These are phyloP conservation scores for Grammomys dolichurus DNA, from an alignment of 2,113 vertebrate genomes.

Conservation along the genomic window DNA sequence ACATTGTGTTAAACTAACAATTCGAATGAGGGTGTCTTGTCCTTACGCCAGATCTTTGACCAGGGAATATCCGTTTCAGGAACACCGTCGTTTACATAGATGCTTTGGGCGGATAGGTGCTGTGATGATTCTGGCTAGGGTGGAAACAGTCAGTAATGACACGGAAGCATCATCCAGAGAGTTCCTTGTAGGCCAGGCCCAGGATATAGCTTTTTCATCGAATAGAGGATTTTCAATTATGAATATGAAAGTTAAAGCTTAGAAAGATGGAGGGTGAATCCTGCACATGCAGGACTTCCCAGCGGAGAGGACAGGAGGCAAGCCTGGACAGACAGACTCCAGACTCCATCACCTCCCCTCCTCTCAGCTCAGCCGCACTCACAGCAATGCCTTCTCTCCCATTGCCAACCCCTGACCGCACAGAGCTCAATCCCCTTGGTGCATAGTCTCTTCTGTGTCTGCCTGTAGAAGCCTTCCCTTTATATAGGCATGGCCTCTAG, in stretches of 20 bases:
- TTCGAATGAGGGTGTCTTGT: neutral
- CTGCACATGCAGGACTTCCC: too few relatives aligned
- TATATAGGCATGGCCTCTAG: neutral
- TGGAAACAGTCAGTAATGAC: fast-evolving
- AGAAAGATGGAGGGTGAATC: neutral
- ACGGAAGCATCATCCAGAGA: fast-evolving
- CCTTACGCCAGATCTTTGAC: neutral
- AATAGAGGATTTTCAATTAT: neutral
- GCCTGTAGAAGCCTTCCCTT: neutral
- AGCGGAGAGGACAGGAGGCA: neutral
- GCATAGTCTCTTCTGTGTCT: neutral
- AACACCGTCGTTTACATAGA: neutral
- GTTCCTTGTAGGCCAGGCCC: neutral
- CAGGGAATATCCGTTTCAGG: neutral
- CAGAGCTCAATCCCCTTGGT: neutral
- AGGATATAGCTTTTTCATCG: neutral
- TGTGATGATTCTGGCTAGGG: neutral
- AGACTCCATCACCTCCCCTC: neutral
- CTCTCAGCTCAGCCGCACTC: fast-evolving
- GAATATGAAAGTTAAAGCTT: neutral
- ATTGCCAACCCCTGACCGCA: neutral
- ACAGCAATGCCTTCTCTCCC: fast-evolving
- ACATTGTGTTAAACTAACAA: neutral
- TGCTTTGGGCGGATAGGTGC: too few relatives aligned
- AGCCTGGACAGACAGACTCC: neutral